A percentile compares a stretch with the other conserved stretches of the same genome.
These are phyloP conservation scores for Luidia sarsii DNA, from an alignment of 53 echinoderm and acorn worm species.

Conservation along the genomic window DNA sequence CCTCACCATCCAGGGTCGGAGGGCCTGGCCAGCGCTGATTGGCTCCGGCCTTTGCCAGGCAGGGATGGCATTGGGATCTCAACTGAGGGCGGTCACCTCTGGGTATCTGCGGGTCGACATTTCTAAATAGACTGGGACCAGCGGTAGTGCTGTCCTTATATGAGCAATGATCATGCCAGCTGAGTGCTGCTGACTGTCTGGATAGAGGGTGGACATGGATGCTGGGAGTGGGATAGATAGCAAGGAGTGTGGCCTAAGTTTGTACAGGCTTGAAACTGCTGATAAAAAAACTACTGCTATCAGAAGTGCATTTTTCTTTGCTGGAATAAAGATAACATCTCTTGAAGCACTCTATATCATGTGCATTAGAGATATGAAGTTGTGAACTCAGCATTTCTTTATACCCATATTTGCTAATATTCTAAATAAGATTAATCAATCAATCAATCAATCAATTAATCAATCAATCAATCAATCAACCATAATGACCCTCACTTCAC, in stretches of 20 bases:
- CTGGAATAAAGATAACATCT: too few species aligned
- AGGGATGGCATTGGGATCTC: slow-evolving; percentile 53
- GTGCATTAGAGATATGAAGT: too few species aligned
- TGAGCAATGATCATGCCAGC: slow-evolving; percentile 28
- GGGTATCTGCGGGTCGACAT: slow-evolving; percentile 26
- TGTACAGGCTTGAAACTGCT: too few species aligned
- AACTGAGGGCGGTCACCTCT: slow-evolving; percentile 4
- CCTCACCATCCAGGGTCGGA: slow-evolving; percentile 13
- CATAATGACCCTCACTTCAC: too few species aligned
- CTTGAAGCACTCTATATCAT: too few species aligned
- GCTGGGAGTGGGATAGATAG: background rate
- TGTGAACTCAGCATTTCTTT: too few species aligned
- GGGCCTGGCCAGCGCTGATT: slow-evolving; percentile 22
- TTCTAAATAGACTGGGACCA: slow-evolving; percentile 52
- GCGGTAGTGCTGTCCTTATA: slow-evolving; percentile 52
- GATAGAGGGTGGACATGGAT: background rate
- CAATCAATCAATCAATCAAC: too few species aligned
- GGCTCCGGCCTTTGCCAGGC: slow-evolving; percentile 2
- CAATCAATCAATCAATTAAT: too few species aligned
- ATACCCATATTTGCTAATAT: too few species aligned
- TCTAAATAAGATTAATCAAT: too few species aligned
- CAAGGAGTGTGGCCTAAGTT: too few species aligned
- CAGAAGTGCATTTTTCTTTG: too few species aligned
- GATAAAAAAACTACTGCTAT: background rate
- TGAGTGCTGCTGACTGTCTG: background rate